Percentiles rank a stretch among this genome's conserved stretches.
Evolutionary conservation across 2,113 vertebrate genomes (phyloP).

Genomic region (Orthonyx spaldingii): DNA sequence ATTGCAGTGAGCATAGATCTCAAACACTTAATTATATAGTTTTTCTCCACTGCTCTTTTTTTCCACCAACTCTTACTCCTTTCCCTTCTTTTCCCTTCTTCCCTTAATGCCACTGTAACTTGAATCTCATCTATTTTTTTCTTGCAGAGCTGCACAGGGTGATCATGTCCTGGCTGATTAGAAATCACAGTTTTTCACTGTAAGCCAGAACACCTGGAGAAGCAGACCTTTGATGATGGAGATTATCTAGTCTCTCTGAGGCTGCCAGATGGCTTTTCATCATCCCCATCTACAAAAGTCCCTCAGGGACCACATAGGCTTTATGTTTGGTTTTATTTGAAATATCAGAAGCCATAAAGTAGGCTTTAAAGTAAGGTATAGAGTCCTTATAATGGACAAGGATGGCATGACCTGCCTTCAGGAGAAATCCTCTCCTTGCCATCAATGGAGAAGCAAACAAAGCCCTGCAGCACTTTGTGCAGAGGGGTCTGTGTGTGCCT

Average conservation of each 20-base stretch:
- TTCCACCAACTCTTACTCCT: neutral
- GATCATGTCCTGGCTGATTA: neutral
- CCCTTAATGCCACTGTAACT: neutral
- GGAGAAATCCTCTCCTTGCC: neutral
- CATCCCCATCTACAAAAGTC: neutral
- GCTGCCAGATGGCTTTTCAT: neutral
- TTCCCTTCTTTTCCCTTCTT: neutral
- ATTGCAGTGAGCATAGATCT: neutral
- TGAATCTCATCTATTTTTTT: neutral
- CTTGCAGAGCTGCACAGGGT: neutral
- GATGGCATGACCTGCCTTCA: neutral
- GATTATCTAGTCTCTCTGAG: neutral
- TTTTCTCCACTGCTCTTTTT: neutral
- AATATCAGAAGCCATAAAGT: neutral
- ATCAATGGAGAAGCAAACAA: neutral
- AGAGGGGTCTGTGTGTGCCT: accelerated
- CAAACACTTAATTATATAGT: neutral
- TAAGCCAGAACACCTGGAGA: neutral
- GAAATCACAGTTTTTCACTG: neutral
- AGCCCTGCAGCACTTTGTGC: neutral
- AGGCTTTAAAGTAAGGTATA: neutral
- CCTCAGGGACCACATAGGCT: neutral
- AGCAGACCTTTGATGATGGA: neutral
- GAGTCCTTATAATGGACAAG: neutral
- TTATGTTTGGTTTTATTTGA: neutral